Percentiles rank a stretch among this genome's conserved stretches.
phyloP scores from a whole-genome alignment of 2,888 invertebrate genomes.

The Dione juno region DNA sequence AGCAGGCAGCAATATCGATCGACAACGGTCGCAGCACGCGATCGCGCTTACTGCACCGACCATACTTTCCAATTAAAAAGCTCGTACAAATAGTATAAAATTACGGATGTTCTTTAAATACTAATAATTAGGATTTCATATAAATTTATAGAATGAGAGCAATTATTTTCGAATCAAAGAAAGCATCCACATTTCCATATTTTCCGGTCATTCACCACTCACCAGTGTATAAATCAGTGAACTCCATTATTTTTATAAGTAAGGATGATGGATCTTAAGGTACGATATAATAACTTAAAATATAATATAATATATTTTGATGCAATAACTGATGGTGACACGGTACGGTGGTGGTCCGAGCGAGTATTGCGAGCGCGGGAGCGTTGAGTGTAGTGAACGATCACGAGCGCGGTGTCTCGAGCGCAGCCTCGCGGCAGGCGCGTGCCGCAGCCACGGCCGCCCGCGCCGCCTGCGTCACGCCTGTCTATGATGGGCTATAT shows the following conservation, averaged over 20 bases:
- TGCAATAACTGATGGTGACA: conserved; percentile 25
- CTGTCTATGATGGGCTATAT: conserved; percentile 95
- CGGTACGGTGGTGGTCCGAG: conserved; percentile 49
- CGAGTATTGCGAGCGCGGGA: conserved; percentile 57
- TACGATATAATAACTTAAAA: not conserved
- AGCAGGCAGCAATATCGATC: conserved; percentile 78
- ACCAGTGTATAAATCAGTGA: not conserved
- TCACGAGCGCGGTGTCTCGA: conserved; percentile 57
- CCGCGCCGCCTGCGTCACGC: conserved; percentile 66
- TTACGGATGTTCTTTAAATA: not conserved
- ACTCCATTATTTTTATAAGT: not conserved
- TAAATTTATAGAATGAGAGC: not conserved
- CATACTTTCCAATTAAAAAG: conserved; percentile 47
- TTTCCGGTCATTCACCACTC: not conserved
- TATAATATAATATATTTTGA: conserved; percentile 8
- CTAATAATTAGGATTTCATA: not conserved
- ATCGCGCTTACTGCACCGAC: conserved; percentile 70
- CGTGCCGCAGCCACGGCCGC: conserved; percentile 69
- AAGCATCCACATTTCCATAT: not conserved
- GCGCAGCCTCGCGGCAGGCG: conserved; percentile 77
- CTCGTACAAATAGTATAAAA: conserved; percentile 36
- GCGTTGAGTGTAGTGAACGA: conserved; percentile 61
- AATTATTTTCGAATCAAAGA: not conserved
- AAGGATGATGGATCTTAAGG: conserved; percentile 25
- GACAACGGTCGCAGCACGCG: conserved; percentile 71